Evolutionary conservation across 2,888 invertebrate genomes (phyloP), one percentile per base, ranked within the genome.

Genomic region (Rhagonycha lutea): DNA sequence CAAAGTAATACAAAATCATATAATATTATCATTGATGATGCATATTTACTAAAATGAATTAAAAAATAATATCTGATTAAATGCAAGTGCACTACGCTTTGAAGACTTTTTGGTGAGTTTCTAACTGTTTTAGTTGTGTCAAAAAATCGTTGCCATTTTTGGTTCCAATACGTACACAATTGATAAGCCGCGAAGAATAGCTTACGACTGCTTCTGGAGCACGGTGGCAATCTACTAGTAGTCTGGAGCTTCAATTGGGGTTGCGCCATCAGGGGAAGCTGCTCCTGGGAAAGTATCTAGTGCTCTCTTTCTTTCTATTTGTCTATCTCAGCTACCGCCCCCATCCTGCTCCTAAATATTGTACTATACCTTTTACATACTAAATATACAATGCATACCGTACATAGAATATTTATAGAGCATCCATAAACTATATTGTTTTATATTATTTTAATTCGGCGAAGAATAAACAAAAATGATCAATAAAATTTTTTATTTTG

Each of bases 161-260:
- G 79, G 74, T 78, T 77, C 73, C 79, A 80, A 82, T 84, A 84
- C 83, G 83, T 84, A 84, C 84, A 83, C 82, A 83, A 80, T 79
- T 80, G 78, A 79, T 80, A 81, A 75, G 79, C 79, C 79, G 80
- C 78, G 79, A 82, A 78, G 77, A 47, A 69, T 65, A 29, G 80
- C 79, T 77, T 85, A 84, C 82, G 82, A 82, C 84, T 85, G 84
- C 84, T 83, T 85, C 79, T 83, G 83, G 83, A 80, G 82, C 81
- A 82, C 82, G 84, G 80, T 84, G 83, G 85, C 84, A 85, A 84
- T 85, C 85, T 84, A 87, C 87, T 87, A 77, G 84, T 84, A 80
- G 81, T 84, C 83, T 74, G 74, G 74, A 73, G 77, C 77, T 82
- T 82, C 82, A 83, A 81, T 78, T 83, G 84, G 85, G 85, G 85